Evolutionary conservation across 2,797 vertebrate species (phyloP), one percentile per base, ranked within the genome.

Genomic region (Pitangus sulphuratus): DNA sequence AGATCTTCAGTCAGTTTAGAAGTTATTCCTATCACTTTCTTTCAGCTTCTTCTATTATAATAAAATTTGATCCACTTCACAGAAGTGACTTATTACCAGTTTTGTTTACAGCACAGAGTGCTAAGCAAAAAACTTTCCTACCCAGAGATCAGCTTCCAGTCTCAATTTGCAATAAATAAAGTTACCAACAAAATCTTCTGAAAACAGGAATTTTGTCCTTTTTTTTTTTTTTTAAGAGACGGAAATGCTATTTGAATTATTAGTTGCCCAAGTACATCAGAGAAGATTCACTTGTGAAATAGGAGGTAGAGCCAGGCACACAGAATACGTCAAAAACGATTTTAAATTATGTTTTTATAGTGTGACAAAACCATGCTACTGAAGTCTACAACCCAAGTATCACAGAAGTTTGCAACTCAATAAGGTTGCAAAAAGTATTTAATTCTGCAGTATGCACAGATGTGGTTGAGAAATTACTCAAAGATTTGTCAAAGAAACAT

Each of bases 391-490:
- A 95, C 50, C 58, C 61, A 85, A 83, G 70, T 91, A 77, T 93
- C 91, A 94, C 50, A 95, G 94, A 97, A 93, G 97, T 95, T 90
- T 95, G 89, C 20, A 20, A 85, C 68, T 93, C 74, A 78, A 84
- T 30, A 30, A 96, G 95, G 90, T 92, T 91, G 94, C 97, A 93
- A 96, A 93, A 97, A 96, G 84, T 85, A 95, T 91, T 97, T 92
- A 95, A 96, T 87, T 70, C 72, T 88, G 77, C 68, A 93, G 35
- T 20, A 91, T 70, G 95, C 10, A 19, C 33, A 95, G 88, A 89
- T 53, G 53, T 70, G 81, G 66, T 39, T 89, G 50, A 85, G 82
- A 92, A 97, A 96, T 68, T 53, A 90, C 87, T 28, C 8, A 40
- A 94, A 96, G 61, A 61, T 91, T 93, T 96, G 87, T 91, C 94